Evolutionary conservation across 2,888 invertebrate genomes (phyloP), one percentile per base, ranked within the genome.

Genomic region (Argynnis bischoffii): DNA sequence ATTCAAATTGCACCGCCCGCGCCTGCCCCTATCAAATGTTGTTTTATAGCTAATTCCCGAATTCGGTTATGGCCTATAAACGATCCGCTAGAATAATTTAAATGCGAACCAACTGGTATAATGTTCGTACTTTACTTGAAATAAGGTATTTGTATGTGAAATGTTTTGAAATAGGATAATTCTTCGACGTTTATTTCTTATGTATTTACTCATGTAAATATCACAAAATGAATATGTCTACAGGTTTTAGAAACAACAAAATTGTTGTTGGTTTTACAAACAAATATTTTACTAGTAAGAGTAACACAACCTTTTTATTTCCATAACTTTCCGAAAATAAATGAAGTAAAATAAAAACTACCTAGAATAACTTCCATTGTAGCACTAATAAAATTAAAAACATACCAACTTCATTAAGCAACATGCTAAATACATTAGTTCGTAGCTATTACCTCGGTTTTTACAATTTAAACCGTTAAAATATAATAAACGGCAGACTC

Each of bases 1-100:
- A 90, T 92, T 92, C 91, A 92, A 92, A 92, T 92, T 89, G 89
- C 90, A 84, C 90, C 87, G 80, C 90, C 89, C 90, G 90, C 91
- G 89, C 89, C 89, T 85, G 87, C 90, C 91, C 92, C 90, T 90
- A 90, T 92, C 92, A 92, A 92, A 92, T 92, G 92, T 91, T 92
- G 92, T 92, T 92, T 92, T 92, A 92, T 92, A 90, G 92, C 92
- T 92, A 92, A 92, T 92, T 92, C 91, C 92, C 89, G 92, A 92
- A 92, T 92, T 92, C 92, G 84, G 92, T 92, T 92, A 92, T 92
- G 91, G 92, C 91, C 92, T 92, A 92, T 92, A 92, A 92, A 92
- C 92, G 92, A 92, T 92, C 90, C 91, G 88, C 86, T 86, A 89
- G 92, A 90, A 92, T 92, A 92, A 92, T 92, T 92, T 92, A 92